Conservation (phyloP, 53 echinoderm and acorn worm species). For the Zoroaster sp. region DNA sequence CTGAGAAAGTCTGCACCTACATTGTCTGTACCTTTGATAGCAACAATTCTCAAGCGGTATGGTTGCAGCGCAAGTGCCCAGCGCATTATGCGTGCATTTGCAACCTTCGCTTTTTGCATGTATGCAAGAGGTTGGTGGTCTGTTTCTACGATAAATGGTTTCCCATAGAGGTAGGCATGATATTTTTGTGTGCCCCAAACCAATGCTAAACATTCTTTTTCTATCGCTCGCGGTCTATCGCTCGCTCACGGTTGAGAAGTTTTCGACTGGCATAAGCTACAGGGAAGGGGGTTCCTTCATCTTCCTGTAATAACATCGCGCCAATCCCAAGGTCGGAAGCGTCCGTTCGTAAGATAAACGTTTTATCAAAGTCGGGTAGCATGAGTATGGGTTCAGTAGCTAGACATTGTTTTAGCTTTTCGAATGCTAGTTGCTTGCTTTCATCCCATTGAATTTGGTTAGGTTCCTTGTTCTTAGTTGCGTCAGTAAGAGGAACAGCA, state of each 20-base stretch:
- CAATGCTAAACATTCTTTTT: conserved; percentile 9
- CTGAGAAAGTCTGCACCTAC: too few species aligned
- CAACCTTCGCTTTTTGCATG: too few species aligned
- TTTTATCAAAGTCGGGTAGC: conserved; percentile 38
- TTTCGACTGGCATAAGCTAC: conserved; percentile 52
- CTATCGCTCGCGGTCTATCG: too few species aligned
- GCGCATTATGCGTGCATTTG: neutral
- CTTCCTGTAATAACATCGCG: conserved; percentile 3
- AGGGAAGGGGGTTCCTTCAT: conserved; percentile 6
- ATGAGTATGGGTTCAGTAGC: conserved; percentile 32
- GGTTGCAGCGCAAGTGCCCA: neutral
- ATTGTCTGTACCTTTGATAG: too few species aligned
- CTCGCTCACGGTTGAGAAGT: neutral
- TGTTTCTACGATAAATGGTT: too few species aligned
- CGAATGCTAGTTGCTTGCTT: conserved; percentile 48
- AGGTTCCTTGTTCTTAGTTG: conserved; percentile 57
- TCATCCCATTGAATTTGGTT: conserved; percentile 50
- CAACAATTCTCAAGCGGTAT: neutral
- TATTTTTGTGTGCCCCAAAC: too few species aligned
- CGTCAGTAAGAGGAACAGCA: conserved; percentile 62
- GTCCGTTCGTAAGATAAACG: conserved; percentile 35
- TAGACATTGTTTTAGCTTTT: conserved; percentile 43
- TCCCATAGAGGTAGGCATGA: too few species aligned
- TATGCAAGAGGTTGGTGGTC: too few species aligned
- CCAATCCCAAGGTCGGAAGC: conserved; percentile 19